These are phyloP conservation scores for Hydropsyche tenuis DNA, from an alignment of 1,140 invertebrate species.

Conservation along the genomic window DNA sequence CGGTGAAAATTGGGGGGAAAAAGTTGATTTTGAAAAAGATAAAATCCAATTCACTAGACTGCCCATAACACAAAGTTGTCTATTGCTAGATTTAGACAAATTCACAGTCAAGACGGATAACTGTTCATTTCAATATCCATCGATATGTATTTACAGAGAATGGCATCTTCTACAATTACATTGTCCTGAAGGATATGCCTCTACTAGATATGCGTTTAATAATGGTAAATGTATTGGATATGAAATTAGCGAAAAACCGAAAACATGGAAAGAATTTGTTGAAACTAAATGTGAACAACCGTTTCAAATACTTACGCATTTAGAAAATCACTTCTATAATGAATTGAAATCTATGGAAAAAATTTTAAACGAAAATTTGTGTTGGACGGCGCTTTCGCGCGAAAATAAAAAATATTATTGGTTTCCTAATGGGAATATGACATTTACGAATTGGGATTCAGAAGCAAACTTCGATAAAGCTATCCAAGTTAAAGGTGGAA, in stretches of 20 bases:
- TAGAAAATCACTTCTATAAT: constrained; percentile 38
- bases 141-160: constrained; percentile 52
- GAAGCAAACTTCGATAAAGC: constrained; percentile 28
- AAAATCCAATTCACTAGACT: constrained; percentile 19
- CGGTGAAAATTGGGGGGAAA: constrained; percentile 52
- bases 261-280: constrained; percentile 40
- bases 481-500: constrained; percentile 31
- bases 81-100: constrained; percentile 45
- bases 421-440: constrained; percentile 45
- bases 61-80: constrained; percentile 41
- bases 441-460: constrained; percentile 46
- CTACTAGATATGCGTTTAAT: constrained; percentile 48
- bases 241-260: constrained; percentile 28
- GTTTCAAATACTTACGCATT: constrained; percentile 29
- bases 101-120: constrained; percentile 42
- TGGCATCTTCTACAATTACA: constrained; percentile 47
- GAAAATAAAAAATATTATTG: constrained; percentile 28
- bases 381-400: constrained; percentile 38
- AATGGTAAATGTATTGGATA: constrained; percentile 43
- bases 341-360: too few relatives aligned
- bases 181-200: constrained; percentile 51
- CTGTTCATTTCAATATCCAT: constrained; percentile 46
- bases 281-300: constrained; percentile 36
- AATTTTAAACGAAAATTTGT: constrained; percentile 30
- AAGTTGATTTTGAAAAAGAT: constrained; percentile 42